phyloP scores from a whole-genome alignment of 2,888 invertebrate species.

The Drosophila kambysellisi region DNA sequence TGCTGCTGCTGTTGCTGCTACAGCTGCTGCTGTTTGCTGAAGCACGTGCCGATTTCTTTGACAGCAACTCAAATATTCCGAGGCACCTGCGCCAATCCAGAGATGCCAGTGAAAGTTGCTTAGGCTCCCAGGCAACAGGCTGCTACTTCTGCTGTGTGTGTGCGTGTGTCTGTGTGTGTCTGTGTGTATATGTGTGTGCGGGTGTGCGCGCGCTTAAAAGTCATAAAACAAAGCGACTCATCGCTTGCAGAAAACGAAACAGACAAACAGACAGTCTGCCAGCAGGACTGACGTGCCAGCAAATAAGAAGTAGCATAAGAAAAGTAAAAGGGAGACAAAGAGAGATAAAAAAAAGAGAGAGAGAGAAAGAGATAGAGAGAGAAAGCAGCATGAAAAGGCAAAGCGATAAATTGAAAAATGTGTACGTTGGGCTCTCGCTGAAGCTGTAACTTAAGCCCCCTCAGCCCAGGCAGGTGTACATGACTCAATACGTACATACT shows the following conservation, averaged over 20 bases:
- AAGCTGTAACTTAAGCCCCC: slow-evolving; percentile 14
- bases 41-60: slow-evolving; percentile 46
- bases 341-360: neutral
- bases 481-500: slow-evolving; percentile 31
- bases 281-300: slow-evolving; percentile 2
- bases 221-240: slow-evolving; percentile 54
- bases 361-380: slow-evolving; percentile 4
- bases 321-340: neutral
- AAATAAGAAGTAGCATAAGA: neutral
- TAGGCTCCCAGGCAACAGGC: slow-evolving; percentile 51
- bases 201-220: slow-evolving; percentile 20
- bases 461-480: slow-evolving; percentile 48
- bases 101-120: slow-evolving; percentile 15
- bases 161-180: neutral
- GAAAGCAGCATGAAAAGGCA: slow-evolving; percentile 35
- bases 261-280: slow-evolving; percentile 11
- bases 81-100: slow-evolving; percentile 23
- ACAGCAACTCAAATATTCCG: slow-evolving; percentile 14
- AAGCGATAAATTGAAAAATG: slow-evolving; percentile 56
- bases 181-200: slow-evolving; percentile 5
- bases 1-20: neutral
- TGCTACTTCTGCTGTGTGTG: slow-evolving; percentile 12
- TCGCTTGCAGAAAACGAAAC: slow-evolving; percentile 19
- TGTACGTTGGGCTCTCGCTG: slow-evolving; percentile 40
- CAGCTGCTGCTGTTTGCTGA: slow-evolving; percentile 10